Evolutionary conservation across 2,113 vertebrate species (phyloP).

Genomic region (Isichthys henryi): DNA sequence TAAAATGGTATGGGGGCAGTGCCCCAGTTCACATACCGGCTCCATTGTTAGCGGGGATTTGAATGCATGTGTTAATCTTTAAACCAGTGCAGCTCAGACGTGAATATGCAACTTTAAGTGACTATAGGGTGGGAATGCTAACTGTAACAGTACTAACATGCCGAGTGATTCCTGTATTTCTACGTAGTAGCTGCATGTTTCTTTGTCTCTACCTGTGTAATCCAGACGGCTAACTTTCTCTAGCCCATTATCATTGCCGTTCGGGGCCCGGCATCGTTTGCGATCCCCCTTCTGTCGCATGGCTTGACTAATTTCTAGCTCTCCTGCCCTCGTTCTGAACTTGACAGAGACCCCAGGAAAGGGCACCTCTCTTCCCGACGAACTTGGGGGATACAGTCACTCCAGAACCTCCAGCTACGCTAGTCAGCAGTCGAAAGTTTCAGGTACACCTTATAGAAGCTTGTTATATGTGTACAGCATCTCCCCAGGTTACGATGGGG

Average conservation of each 20-base stretch:
- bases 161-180: conserved; percentile 1
- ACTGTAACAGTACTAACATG: not conserved
- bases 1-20: not conserved
- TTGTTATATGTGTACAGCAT: not conserved
- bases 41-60: not conserved
- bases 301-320: not conserved
- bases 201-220: conserved; percentile 53
- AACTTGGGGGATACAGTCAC: conserved; percentile 79
- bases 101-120: not conserved
- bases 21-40: not conserved
- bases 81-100: not conserved
- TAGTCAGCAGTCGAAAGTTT: conserved; percentile 94
- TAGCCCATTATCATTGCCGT: conserved; percentile 33
- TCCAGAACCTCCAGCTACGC: conserved; percentile 93
- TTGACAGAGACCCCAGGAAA: conserved; percentile 72
- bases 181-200: conserved; percentile 35
- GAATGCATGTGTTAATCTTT: not conserved
- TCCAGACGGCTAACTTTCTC: conserved; percentile 47
- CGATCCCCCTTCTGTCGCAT: not conserved
- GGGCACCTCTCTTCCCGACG: conserved; percentile 78
- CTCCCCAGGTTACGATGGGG: too few relatives aligned
- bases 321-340: conserved; percentile 10
- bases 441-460: conserved; percentile 64
- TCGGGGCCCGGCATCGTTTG: not conserved
- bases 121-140: not conserved